Evolutionary conservation across 2,113 vertebrate species (phyloP).

Genomic region (Percopsis transmontana): DNA sequence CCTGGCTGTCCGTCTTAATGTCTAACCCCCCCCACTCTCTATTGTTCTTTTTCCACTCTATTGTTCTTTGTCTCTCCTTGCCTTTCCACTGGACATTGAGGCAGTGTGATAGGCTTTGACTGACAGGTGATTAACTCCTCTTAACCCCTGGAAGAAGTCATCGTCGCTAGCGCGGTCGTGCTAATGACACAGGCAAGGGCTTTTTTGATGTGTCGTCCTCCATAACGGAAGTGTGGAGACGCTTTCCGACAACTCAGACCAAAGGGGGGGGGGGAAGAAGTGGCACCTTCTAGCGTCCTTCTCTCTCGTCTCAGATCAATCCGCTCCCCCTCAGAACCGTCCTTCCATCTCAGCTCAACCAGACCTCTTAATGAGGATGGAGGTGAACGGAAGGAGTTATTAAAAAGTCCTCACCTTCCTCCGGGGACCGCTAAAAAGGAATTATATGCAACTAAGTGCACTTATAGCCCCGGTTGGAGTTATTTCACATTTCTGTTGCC

Average conservation of each 20-base stretch:
- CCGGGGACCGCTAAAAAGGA: conserved; percentile 63
- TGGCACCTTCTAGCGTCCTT: conserved; percentile 49
- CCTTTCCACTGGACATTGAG: conserved; percentile 56
- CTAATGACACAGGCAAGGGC: conserved; percentile 69
- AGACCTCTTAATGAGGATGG: conserved; percentile 70
- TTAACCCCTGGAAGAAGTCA: conserved; percentile 71
- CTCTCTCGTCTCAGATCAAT: conserved; percentile 54
- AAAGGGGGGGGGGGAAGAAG: conserved; percentile 34
- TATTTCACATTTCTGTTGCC: conserved; percentile 64
- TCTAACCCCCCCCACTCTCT: conserved; percentile 14
- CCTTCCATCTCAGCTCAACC: conserved; percentile 54
- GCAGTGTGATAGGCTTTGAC: conserved; percentile 68
- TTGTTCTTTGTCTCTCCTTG: conserved; percentile 36
- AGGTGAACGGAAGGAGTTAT: conserved; percentile 74
- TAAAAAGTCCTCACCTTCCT: conserved; percentile 74
- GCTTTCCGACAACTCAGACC: conserved; percentile 48
- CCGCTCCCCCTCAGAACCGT: conserved; percentile 43
- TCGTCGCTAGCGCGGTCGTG: conserved; percentile 64
- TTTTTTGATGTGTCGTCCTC: conserved; percentile 62
- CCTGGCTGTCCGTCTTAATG: conserved; percentile 35
- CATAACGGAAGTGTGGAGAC: conserved; percentile 39
- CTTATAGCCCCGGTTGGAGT: conserved; percentile 58
- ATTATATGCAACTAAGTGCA: conserved; percentile 73
- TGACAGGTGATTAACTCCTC: conserved; percentile 77
- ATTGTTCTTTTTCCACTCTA: conserved; percentile 35